Evolutionary conservation across 2,113 vertebrate genomes (phyloP).

Genomic region (Falco punctatus): DNA sequence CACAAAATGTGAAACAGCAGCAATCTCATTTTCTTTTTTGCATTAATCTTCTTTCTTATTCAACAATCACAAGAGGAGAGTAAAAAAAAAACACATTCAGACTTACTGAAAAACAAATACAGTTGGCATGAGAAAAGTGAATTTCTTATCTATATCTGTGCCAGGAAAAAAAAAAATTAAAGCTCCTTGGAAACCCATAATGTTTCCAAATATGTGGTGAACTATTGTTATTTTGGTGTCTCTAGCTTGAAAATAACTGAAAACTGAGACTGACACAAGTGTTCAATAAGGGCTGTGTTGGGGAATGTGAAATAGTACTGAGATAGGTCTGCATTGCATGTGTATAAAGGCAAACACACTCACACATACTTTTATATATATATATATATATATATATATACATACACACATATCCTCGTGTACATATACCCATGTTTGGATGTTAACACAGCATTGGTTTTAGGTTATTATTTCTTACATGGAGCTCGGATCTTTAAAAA

Average conservation of each 20-base stretch:
- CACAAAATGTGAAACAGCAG: conserved; percentile 39
- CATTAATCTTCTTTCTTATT: conserved; percentile 36
- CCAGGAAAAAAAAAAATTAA: not conserved
- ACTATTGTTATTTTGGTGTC: not conserved
- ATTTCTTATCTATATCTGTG: not conserved
- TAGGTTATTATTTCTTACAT: not conserved
- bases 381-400: no score
- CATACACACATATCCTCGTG: no score
- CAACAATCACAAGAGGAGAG: not conserved
- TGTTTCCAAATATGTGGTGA: not conserved
- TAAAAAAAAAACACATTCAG: not conserved
- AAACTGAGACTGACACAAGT: not conserved
- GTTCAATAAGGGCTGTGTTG: not conserved
- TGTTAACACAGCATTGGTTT: not conserved
- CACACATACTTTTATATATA: not conserved
- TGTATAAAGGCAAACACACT: not conserved
- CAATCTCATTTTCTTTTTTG: conserved; percentile 17
- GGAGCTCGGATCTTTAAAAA: not conserved
- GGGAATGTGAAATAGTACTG: not conserved
- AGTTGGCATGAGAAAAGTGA: not conserved
- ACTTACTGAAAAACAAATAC: not conserved
- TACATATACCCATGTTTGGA: not conserved
- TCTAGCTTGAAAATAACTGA: not conserved
- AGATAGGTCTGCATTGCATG: no score
- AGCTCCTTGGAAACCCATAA: not conserved